Evolutionary conservation across 2,113 vertebrate genomes (phyloP), one percentile per base, ranked within the genome.

Genomic region (Cebidichthys violaceus): DNA sequence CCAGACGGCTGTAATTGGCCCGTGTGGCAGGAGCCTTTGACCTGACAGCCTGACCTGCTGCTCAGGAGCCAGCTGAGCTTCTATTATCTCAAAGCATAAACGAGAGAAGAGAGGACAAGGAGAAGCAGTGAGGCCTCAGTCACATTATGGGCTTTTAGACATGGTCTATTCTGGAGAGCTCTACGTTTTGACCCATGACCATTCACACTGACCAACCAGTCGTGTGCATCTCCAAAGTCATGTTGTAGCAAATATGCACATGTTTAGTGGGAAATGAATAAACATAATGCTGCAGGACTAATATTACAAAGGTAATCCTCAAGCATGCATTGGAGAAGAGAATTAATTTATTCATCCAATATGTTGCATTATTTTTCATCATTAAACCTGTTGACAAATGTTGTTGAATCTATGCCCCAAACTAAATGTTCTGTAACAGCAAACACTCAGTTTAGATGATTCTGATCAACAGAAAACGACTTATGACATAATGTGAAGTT

Each of bases 1-100:
- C n/a, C 24, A 60, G 35, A 33, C 75, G 11, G 65, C 70, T 75
- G 39, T 84, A 70, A 82, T 71, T 81, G 61, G 70, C 31, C n/a
- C 1, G 70, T 31, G 66, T 43, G 78, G 33, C 66, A 52, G 72
- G 7, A 39, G 65, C 41, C 1, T 2, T 45, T 14, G 68, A 59
- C 60, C 41, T 22, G 57, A 17, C 18, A 15, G 20, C 73, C 67
- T 43, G 55, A 72, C 60, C 27, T 11, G 45, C 35, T 31, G 47
- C 50, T 9, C 45, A n/a, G 20, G 6, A 7, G 67, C 39, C 62
- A 74, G 70, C 79, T 81, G 78, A 73, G 66, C 65, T 64, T 62
- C 66, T 65, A 1, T 64, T 65, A 17, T 37, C 54, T 59, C 13
- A 35, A 1, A 11, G 27, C 27, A 75, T 61, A 24, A 64, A 80